phyloP scores from a whole-genome alignment of 2,113 vertebrate genomes.

The Tinamus guttatus region DNA sequence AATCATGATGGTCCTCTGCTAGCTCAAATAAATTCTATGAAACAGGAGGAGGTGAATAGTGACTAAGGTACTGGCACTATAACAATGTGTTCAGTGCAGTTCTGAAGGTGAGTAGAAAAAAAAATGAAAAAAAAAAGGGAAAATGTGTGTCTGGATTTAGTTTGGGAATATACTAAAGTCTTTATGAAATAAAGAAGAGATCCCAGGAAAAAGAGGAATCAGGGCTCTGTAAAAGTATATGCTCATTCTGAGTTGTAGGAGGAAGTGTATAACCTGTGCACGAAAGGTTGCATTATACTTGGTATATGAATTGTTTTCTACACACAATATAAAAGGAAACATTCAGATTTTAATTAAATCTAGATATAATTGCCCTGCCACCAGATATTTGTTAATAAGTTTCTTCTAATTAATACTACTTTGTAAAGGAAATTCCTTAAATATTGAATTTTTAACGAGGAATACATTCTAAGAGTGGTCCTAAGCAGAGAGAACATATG shows the following conservation, averaged over 20 bases:
- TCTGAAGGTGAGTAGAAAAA: neutral
- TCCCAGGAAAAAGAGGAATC: neutral
- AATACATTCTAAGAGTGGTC: neutral
- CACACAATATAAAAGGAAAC: neutral
- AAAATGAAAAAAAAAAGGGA: neutral
- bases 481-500: neutral
- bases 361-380: neutral
- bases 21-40: neutral
- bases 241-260: neutral
- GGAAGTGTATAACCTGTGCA: neutral
- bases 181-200: neutral
- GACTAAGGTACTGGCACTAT: neutral
- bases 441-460: neutral
- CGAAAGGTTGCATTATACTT: neutral
- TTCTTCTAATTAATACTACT: neutral
- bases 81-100: neutral
- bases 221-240: neutral
- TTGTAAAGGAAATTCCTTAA: neutral
- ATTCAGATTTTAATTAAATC: neutral
- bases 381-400: neutral
- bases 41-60: neutral
- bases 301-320: neutral
- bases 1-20: neutral
- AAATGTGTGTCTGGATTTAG: neutral
- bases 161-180: neutral